phyloP scores from a whole-genome alignment of 2,113 vertebrate species.

The Chloroceryle aenea region DNA sequence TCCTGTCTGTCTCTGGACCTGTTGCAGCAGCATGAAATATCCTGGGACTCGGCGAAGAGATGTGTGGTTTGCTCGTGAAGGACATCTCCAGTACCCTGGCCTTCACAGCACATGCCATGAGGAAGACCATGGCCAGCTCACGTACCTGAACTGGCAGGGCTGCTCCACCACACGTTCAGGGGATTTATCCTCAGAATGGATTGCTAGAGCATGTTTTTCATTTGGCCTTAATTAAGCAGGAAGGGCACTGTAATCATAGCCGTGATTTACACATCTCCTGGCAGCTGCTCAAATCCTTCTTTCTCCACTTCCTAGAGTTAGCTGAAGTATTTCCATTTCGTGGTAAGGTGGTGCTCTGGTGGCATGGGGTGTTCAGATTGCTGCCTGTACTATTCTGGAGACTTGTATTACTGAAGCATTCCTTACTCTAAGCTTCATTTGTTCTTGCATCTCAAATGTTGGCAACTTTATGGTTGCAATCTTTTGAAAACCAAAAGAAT shows the following conservation, averaged over 20 bases:
- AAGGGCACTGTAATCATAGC: not conserved
- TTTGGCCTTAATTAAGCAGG: not conserved
- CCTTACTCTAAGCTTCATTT: not conserved
- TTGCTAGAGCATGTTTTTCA: not conserved
- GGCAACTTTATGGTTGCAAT: not conserved
- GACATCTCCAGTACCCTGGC: not conserved
- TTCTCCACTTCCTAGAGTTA: not conserved
- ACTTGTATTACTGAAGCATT: not conserved
- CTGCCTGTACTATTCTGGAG: not conserved
- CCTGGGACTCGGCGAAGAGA: not conserved
- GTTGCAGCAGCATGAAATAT: not conserved
- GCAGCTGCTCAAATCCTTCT: not conserved
- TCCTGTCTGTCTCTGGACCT: not conserved
- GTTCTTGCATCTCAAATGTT: not conserved
- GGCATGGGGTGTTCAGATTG: not conserved
- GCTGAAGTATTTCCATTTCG: not conserved
- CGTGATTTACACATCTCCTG: not conserved
- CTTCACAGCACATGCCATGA: not conserved
- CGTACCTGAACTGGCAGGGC: not conserved
- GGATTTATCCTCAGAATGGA: not conserved
- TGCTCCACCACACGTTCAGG: not conserved
- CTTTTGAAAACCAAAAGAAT: not conserved
- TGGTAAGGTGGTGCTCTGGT: not conserved
- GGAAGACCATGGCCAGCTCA: not conserved
- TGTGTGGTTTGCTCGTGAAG: not conserved